These are phyloP conservation scores for Microcebus griseorufus DNA, from an alignment of 2,113 vertebrate genomes.

Conservation along the genomic window DNA sequence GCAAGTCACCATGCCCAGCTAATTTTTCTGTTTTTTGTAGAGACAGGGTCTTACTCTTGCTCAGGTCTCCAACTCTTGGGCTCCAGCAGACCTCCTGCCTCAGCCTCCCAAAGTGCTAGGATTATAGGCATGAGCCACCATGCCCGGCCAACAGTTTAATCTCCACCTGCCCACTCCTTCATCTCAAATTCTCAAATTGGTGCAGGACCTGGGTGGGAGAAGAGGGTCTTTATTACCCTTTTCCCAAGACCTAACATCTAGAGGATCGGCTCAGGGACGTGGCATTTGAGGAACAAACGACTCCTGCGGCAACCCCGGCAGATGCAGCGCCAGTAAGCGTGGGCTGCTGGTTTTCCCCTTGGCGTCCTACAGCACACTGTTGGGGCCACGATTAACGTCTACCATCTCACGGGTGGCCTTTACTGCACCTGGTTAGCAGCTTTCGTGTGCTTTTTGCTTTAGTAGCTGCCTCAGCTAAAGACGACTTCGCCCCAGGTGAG, in stretches of 20 bases:
- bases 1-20: accelerated
- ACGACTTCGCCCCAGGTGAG: not conserved
- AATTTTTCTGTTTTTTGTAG: no score
- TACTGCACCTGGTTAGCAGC: not conserved
- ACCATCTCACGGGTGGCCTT: not conserved
- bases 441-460: not conserved
- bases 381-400: not conserved
- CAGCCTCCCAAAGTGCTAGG: no score
- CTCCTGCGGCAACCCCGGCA: no score
- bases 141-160: no score
- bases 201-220: not conserved
- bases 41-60: no score
- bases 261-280: not conserved
- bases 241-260: not conserved
- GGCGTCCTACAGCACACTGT: not conserved
- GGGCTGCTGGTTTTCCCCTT: not conserved
- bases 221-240: not conserved
- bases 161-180: not conserved
- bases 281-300: not conserved
- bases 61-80: no score
- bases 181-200: not conserved
- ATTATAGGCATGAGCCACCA: no score
- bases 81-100: no score
- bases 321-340: not conserved
- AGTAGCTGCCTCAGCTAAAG: not conserved